Conservation (phyloP, 2,113 vertebrate genomes). For the Trachemys scripta region DNA sequence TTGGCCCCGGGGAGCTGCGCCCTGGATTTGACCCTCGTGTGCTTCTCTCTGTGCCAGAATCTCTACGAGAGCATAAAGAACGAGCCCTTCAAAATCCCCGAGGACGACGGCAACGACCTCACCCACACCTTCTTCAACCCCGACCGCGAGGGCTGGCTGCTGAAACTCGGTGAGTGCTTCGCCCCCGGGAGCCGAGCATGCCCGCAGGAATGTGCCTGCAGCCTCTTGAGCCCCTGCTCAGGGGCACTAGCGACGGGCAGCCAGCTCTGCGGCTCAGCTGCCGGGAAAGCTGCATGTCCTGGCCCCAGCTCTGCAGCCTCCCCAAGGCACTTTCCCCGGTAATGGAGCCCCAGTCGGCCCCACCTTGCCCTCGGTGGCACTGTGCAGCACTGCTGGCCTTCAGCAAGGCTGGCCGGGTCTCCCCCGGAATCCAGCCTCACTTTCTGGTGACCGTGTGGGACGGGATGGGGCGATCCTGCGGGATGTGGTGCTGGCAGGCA, state of each 20-base stretch:
- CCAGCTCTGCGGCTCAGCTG: background rate
- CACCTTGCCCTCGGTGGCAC: background rate
- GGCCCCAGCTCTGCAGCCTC: background rate
- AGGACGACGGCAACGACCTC: slow-evolving; percentile 97
- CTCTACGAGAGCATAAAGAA: slow-evolving; percentile 99
- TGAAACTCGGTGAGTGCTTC: slow-evolving; percentile 92
- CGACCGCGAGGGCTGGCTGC: slow-evolving; percentile 96
- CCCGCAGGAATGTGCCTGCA: rapidly evolving
- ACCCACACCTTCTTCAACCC: slow-evolving; percentile 99
- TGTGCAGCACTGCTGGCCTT: background rate
- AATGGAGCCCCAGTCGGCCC: background rate
- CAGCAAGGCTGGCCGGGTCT: background rate
- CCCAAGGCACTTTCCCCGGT: background rate
- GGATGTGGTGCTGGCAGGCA: no score
- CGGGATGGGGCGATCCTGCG: background rate
- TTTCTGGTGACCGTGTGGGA: background rate
- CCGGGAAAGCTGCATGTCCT: background rate
- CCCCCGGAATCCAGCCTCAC: background rate
- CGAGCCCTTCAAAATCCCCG: slow-evolving; percentile 97
- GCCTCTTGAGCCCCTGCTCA: background rate
- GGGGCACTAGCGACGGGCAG: background rate
- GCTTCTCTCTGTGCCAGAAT: slow-evolving; percentile 81
- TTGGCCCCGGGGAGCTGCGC: background rate
- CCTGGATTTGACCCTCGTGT: background rate
- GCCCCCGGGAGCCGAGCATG: background rate